A percentile compares a stretch with the other conserved stretches of the same genome.
These are phyloP conservation scores for Amphiura filiformis DNA, from an alignment of 35 echinoderm and acorn worm species.

Conservation along the genomic window DNA sequence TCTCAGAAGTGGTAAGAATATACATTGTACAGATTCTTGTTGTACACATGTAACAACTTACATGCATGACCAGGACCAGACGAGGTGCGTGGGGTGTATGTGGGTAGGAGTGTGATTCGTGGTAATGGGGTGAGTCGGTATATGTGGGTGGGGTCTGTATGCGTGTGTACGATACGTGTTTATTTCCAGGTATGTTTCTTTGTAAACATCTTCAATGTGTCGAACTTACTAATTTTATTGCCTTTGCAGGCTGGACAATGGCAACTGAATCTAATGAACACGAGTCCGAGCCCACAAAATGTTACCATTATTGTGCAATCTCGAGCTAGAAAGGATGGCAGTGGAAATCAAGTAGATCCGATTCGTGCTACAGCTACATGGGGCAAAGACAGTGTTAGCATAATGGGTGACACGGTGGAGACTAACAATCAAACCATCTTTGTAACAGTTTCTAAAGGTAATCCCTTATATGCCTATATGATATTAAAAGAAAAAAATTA, in stretches of 20 bases:
- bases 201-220: too few relatives aligned
- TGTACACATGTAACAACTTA: too few relatives aligned
- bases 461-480: neutral
- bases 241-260: constrained; percentile 29
- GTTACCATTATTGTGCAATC: constrained; percentile 69
- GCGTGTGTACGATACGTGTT: too few relatives aligned
- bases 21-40: too few relatives aligned
- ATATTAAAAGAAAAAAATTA: too few relatives aligned
- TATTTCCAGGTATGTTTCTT: too few relatives aligned
- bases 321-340: constrained; percentile 13
- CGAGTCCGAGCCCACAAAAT: neutral
- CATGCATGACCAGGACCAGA: too few relatives aligned
- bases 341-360: constrained; percentile 33
- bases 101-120: too few relatives aligned
- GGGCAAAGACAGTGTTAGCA: constrained; percentile 25
- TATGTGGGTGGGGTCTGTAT: too few relatives aligned
- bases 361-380: constrained; percentile 56
- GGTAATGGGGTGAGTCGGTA: too few relatives aligned
- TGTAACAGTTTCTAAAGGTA: constrained; percentile 69
- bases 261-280: constrained; percentile 26
- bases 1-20: too few relatives aligned
- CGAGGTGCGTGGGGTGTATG: too few relatives aligned
- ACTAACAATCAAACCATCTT: constrained; percentile 66
- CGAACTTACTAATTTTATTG: neutral
- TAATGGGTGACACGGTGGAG: neutral